These are phyloP conservation scores for Tuberolachnus salignus DNA, from an alignment of 2,888 invertebrate genomes.

Conservation along the genomic window DNA sequence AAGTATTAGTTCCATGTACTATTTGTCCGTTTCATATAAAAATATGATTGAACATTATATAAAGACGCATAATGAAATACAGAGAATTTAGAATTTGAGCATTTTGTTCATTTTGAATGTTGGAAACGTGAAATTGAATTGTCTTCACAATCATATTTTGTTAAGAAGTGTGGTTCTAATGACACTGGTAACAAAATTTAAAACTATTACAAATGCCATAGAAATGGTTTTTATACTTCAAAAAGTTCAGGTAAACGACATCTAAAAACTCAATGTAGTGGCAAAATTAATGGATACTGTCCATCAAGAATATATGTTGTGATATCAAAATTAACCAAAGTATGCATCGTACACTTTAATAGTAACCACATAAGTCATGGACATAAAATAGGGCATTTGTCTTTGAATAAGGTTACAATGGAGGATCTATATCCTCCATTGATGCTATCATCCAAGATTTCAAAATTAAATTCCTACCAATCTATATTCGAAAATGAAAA, in stretches of 20 bases:
- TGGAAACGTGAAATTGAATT: slow-evolving; percentile 19
- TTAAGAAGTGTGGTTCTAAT: background rate
- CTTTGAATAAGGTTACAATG: no score
- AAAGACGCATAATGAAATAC: slow-evolving; percentile 1
- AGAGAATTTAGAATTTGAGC: slow-evolving; percentile 2
- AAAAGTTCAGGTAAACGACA: slow-evolving; percentile 48
- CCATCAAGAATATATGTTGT: slow-evolving; percentile 39
- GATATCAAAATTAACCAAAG: no score
- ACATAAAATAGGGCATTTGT: no score
- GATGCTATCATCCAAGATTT: no score
- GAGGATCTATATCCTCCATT: no score
- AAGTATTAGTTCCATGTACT: background rate
- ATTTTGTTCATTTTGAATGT: background rate
- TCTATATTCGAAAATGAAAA: no score
- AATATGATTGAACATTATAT: no score
- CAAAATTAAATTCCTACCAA: no score
- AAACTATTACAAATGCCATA: slow-evolving; percentile 48
- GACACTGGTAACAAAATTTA: slow-evolving; percentile 17
- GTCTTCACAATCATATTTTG: background rate
- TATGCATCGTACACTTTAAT: background rate
- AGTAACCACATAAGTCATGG: background rate
- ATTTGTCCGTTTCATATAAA: no score
- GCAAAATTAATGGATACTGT: slow-evolving; percentile 58
- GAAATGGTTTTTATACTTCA: slow-evolving; percentile 52
- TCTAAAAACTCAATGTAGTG: slow-evolving; percentile 55